phyloP scores from a whole-genome alignment of 2,113 vertebrate genomes.

The Tylochromis polylepis region DNA sequence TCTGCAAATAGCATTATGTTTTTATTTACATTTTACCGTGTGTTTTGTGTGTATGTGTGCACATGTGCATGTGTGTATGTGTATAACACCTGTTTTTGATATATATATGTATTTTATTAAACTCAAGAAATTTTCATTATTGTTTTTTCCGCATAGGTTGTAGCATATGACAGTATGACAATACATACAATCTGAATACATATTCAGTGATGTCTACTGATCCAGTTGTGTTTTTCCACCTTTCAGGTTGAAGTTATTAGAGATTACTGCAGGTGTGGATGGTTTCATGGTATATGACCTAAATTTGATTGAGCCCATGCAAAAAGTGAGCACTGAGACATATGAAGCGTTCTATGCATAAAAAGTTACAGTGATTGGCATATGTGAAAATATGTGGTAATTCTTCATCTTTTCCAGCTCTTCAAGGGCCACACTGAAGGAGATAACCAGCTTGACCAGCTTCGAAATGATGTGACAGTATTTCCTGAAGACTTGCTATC shows the following conservation, averaged over 20 bases:
- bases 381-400: background rate
- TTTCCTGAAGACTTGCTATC: slow-evolving; percentile 63
- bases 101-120: accelerated
- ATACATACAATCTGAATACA: background rate
- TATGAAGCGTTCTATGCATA: background rate
- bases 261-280: slow-evolving; percentile 79
- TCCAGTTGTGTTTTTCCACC: background rate
- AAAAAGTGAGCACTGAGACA: slow-evolving; percentile 36
- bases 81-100: background rate
- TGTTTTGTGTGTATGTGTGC: background rate
- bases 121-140: background rate
- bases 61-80: background rate
- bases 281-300: slow-evolving; percentile 83
- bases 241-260: slow-evolving; percentile 75
- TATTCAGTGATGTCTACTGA: accelerated
- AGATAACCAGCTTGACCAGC: slow-evolving; percentile 66
- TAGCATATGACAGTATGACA: background rate
- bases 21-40: background rate
- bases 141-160: background rate
- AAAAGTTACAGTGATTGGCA: background rate
- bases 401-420: slow-evolving; percentile 46
- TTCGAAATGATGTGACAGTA: slow-evolving; percentile 55
- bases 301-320: slow-evolving; percentile 76
- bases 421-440: slow-evolving; percentile 62
- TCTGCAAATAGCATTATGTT: background rate